Conservation (phyloP, 2,113 vertebrate genomes). For the Melanostigma gelatinosum region DNA sequence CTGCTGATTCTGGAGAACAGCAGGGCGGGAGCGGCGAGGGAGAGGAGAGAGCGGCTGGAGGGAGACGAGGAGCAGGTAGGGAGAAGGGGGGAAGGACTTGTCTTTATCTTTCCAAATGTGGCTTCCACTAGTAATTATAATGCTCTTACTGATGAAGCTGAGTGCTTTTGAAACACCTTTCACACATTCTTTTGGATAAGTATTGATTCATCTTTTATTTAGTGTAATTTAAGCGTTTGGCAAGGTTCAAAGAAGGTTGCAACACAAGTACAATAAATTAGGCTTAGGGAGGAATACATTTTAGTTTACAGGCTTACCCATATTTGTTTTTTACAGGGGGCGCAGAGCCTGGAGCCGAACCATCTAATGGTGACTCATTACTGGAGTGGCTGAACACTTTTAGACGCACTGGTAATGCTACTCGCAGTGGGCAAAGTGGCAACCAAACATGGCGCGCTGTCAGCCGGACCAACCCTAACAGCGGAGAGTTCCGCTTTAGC, state of each 20-base stretch:
- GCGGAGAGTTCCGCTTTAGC: constrained; percentile 94
- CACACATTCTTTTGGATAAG: not conserved
- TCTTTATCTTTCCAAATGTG: not conserved
- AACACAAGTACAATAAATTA: not conserved
- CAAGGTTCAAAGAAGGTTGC: not conserved
- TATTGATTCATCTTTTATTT: not conserved
- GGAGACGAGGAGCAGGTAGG: constrained; percentile 67
- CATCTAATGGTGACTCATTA: constrained; percentile 89
- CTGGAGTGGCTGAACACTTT: constrained; percentile 94
- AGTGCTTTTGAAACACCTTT: not conserved
- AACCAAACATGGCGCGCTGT: constrained; percentile 97
- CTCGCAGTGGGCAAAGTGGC: constrained; percentile 93
- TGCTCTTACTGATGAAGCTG: not conserved
- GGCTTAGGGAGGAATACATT: not conserved
- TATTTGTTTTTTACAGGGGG: constrained; percentile 81
- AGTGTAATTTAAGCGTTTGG: not conserved
- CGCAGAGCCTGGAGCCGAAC: constrained; percentile 84
- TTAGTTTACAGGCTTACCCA: constrained; percentile 11
- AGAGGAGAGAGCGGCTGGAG: constrained; percentile 60
- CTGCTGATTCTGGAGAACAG: constrained; percentile 79
- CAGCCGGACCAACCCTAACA: constrained; percentile 94
- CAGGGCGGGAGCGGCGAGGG: constrained; percentile 76
- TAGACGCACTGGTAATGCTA: constrained; percentile 91
- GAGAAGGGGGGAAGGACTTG: not conserved
- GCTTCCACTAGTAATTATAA: not conserved